Evolutionary conservation across 2,888 invertebrate genomes (phyloP), one percentile per base, ranked within the genome.

Genomic region (Chymomyza fuscimana): DNA sequence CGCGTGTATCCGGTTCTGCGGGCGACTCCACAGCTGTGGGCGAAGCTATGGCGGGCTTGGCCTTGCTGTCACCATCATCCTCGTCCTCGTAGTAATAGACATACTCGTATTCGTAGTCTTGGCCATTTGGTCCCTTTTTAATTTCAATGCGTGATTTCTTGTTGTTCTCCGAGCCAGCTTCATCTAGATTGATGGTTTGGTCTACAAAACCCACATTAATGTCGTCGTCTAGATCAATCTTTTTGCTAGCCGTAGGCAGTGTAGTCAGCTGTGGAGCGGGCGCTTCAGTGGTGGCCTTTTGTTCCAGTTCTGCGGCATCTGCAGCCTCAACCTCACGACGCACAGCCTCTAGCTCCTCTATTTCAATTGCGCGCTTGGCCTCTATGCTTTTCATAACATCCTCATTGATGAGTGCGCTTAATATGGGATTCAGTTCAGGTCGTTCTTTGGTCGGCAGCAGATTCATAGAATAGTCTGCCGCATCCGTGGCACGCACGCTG

Each of bases 31-130:
- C 76, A 15, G 80, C 76, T 4, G 75, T 78, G 4, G 78, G 80
- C 0, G 77, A 66, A 0, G 66, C 54, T 5, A 68, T 93, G 92
- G 64, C 93, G 90, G 86, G 92, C 63, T 91, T 91, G 51, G 88
- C 76, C 75, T 80, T 76, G 69, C 66, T 76, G 4, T 78, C 82
- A 10, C 65, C 77, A 62, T 94, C 94, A 22, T 96, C 96, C 4
- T 96, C 96, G 78, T 97, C 97, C 82, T 97, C 96, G 86, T 97
- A 97, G 89, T 97, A 97, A 89, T 97, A 97, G 32, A 97, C 96
- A 89, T 97, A 97, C 90, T 97, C 97, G 88, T 97, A 97, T 91
- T 97, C 97, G 88, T 97, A 97, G 89, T 97, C 97, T 91, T 97
- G 95, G 2, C 97, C 97, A 87, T 97, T 97, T 1, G 96, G 96